phyloP scores from a whole-genome alignment of 1,140 invertebrate species.

The Heliconius nattereri region DNA sequence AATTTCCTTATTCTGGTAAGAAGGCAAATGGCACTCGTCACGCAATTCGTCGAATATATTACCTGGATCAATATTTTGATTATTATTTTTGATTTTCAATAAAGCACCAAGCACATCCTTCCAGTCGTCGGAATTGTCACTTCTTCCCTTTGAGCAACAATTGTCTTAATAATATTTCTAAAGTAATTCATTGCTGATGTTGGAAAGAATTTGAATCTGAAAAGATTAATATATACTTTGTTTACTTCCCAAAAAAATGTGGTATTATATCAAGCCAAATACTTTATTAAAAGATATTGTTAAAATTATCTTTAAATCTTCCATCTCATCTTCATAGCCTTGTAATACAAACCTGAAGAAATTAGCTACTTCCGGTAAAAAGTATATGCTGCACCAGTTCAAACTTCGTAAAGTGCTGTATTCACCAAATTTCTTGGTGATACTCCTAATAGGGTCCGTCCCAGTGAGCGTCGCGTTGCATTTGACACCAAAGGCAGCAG shows the following conservation, averaged over 20 bases:
- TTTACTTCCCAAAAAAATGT: no score
- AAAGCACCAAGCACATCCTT: slow-evolving; percentile 32
- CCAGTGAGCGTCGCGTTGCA: slow-evolving; percentile 47
- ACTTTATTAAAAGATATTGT: no score
- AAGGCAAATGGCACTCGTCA: no score
- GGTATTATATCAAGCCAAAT: no score
- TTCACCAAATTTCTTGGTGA: slow-evolving; percentile 48
- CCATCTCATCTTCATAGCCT: neutral
- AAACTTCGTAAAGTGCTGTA: slow-evolving; percentile 45
- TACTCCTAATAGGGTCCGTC: slow-evolving; percentile 39
- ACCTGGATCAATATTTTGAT: slow-evolving; percentile 19
- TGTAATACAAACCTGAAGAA: slow-evolving; percentile 41
- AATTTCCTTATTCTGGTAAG: no score
- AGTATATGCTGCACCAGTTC: slow-evolving; percentile 51
- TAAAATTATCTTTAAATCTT: no score
- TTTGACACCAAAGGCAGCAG: slow-evolving; percentile 82
- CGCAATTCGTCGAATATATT: neutral
- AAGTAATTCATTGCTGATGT: slow-evolving; percentile 31
- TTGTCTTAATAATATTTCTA: slow-evolving; percentile 19
- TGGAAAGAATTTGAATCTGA: slow-evolving; percentile 54
- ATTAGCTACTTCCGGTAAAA: slow-evolving; percentile 51
- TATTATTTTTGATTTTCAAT: slow-evolving; percentile 30
- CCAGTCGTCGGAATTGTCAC: neutral
- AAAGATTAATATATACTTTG: no score
- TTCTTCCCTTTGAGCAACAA: slow-evolving; percentile 6